These are phyloP conservation scores for Climacteris rufus DNA, from an alignment of 2,113 vertebrate genomes.

Conservation along the genomic window DNA sequence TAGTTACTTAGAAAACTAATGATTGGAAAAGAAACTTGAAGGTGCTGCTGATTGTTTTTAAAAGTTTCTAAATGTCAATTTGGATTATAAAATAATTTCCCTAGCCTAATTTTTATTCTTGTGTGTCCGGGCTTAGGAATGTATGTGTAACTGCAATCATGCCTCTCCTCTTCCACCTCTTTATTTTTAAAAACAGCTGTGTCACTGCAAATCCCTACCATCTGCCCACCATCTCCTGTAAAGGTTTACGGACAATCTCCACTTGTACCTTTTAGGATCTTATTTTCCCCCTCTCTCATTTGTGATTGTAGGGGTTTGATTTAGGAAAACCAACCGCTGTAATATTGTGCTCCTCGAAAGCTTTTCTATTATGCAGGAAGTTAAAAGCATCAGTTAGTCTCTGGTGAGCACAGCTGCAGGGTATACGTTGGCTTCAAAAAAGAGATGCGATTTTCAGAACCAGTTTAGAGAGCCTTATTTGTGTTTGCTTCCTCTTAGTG, in stretches of 20 bases:
- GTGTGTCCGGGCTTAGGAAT: background rate
- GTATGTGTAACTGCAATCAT: background rate
- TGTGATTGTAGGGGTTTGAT: background rate
- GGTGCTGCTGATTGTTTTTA: background rate
- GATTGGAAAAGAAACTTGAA: background rate
- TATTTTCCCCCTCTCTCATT: background rate
- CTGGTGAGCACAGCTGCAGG: constrained; percentile 27
- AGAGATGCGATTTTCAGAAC: background rate
- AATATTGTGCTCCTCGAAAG: background rate
- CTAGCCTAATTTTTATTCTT: background rate
- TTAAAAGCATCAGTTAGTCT: constrained; percentile 29
- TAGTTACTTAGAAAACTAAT: background rate
- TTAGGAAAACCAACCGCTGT: background rate
- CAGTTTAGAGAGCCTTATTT: constrained; percentile 21
- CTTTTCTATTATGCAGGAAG: constrained; percentile 18
- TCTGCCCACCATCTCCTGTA: constrained; percentile 23
- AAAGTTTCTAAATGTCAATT: background rate
- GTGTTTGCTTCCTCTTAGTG: constrained; percentile 23
- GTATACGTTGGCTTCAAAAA: background rate
- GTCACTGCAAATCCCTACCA: constrained; percentile 56
- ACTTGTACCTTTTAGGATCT: constrained; percentile 22
- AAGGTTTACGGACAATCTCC: constrained; percentile 9
- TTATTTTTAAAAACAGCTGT: constrained; percentile 68
- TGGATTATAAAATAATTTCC: background rate
- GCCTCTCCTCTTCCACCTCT: constrained; percentile 43